Evolutionary conservation across 2,113 vertebrate species (phyloP).

Genomic region (Pleuronectes platessa): DNA sequence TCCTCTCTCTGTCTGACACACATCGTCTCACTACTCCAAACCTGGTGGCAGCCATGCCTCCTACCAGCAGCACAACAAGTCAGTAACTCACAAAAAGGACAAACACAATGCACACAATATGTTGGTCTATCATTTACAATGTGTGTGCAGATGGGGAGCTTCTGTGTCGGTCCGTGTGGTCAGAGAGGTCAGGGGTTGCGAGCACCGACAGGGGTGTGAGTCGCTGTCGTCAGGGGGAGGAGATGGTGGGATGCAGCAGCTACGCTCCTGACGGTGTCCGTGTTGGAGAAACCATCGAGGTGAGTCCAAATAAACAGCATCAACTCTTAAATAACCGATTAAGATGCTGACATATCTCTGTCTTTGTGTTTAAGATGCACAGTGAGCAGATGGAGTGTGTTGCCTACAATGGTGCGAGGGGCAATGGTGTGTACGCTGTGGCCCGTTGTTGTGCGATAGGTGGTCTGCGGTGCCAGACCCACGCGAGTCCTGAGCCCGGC

Average conservation of each 20-base stretch:
- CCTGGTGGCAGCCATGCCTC: constrained; percentile 82
- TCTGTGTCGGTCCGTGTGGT: constrained; percentile 90
- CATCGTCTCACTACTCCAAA: constrained; percentile 85
- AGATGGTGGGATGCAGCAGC: constrained; percentile 87
- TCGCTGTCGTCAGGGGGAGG: constrained; percentile 81
- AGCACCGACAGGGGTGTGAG: constrained; percentile 46
- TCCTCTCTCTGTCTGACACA: constrained; percentile 78
- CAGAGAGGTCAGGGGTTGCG: constrained; percentile 75
- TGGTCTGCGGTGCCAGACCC: constrained; percentile 75
- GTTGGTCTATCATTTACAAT: neutral
- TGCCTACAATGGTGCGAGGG: constrained; percentile 72
- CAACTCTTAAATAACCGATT: neutral
- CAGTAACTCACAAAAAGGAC: neutral
- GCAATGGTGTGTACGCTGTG: constrained; percentile 81
- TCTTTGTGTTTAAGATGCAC: constrained; percentile 68
- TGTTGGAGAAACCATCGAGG: constrained; percentile 84
- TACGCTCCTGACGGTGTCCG: constrained; percentile 71
- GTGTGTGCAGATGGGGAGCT: constrained; percentile 76
- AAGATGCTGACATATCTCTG: neutral
- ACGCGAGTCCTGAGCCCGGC: constrained; percentile 21
- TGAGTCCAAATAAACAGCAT: constrained; percentile 52
- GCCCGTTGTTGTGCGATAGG: constrained; percentile 87
- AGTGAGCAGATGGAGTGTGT: constrained; percentile 80
- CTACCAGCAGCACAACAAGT: constrained; percentile 14
- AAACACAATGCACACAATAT: neutral